These are phyloP conservation scores for Scomber colias DNA, from an alignment of 2,113 vertebrate species.

Conservation along the genomic window DNA sequence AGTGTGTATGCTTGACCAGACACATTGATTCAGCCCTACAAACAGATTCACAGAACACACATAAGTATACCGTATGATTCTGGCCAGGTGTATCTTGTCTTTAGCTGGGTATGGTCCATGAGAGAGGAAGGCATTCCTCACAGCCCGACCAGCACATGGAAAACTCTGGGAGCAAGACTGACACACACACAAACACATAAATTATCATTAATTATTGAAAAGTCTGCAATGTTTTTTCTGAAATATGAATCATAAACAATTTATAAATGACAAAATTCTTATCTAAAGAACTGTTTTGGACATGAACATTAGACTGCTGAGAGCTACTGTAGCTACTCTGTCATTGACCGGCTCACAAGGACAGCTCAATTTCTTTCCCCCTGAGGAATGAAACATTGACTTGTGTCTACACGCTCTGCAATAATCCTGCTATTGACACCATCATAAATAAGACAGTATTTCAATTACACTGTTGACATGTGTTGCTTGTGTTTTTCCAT, in stretches of 20 bases:
- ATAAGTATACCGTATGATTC: conserved; percentile 87
- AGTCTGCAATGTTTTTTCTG: neutral
- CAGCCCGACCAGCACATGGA: conserved; percentile 92
- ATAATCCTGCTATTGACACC: conserved; percentile 51
- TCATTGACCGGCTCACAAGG: conserved; percentile 54
- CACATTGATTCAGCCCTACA: conserved; percentile 48
- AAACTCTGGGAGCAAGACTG: conserved; percentile 96
- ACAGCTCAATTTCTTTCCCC: conserved; percentile 57
- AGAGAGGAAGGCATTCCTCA: conserved; percentile 93
- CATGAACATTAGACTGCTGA: neutral
- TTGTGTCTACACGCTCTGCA: conserved; percentile 20
- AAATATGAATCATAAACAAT: neutral
- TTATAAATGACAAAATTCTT: neutral
- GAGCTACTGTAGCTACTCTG: conserved; percentile 26
- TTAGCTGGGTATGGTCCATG: conserved; percentile 95
- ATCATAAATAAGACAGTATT: conserved; percentile 47
- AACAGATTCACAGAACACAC: conserved; percentile 21
- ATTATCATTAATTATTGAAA: neutral
- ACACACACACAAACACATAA: conserved; percentile 23
- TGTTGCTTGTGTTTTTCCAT: conserved; percentile 25
- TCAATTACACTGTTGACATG: conserved; percentile 55
- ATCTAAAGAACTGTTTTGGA: neutral
- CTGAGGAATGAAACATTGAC: conserved; percentile 60
- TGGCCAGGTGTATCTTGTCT: conserved; percentile 95
- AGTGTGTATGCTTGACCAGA: conserved; percentile 49